Evolutionary conservation across 2,797 vertebrate genomes (phyloP).

Genomic region (Peromyscus eremicus): DNA sequence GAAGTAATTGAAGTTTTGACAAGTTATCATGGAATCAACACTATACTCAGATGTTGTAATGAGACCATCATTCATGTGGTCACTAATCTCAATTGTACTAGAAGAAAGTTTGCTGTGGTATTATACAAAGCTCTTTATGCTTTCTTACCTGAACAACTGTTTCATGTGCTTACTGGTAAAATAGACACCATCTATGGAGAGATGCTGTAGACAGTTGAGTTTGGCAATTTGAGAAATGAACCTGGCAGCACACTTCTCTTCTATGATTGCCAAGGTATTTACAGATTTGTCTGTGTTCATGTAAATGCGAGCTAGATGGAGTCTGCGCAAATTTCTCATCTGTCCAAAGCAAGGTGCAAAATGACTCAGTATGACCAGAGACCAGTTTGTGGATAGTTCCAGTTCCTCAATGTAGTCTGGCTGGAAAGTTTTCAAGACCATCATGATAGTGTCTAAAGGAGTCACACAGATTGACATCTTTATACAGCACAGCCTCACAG

Average conservation of each 20-base stretch:
- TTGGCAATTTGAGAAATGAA: not conserved
- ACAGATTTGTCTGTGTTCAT: too few species aligned
- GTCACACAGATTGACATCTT: not conserved
- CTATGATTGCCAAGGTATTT: too few species aligned
- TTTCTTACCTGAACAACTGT: not conserved
- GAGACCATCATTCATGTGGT: too few species aligned
- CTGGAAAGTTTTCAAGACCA: accelerated
- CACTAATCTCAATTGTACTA: too few species aligned
- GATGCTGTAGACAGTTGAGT: not conserved
- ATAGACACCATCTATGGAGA: not conserved
- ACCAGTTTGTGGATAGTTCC: accelerated
- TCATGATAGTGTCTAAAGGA: accelerated
- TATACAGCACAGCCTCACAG: not conserved
- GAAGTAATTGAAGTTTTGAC: too few species aligned
- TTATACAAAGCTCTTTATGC: too few species aligned
- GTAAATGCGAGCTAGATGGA: not conserved
- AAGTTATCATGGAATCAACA: too few species aligned
- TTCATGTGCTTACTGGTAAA: not conserved
- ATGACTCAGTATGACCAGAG: accelerated
- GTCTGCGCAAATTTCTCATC: not conserved
- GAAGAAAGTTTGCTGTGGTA: too few species aligned
- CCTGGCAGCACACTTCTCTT: too few species aligned
- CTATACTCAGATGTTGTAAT: too few species aligned
- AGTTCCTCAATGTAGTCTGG: not conserved
- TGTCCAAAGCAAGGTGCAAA: not conserved